Evolutionary conservation across 1,140 invertebrate genomes (phyloP).

Genomic region (Ostrea denselamellosa): DNA sequence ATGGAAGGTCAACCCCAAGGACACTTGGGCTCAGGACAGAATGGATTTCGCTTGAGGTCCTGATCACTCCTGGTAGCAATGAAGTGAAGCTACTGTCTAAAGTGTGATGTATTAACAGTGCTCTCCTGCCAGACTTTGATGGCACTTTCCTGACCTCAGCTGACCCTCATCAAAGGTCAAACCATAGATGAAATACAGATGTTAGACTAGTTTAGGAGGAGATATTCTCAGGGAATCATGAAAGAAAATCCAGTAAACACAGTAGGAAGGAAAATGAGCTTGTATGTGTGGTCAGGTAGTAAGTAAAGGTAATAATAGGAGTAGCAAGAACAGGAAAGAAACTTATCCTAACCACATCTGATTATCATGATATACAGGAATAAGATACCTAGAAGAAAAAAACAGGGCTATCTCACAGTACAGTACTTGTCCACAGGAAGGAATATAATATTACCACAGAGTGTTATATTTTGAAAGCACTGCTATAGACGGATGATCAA

Average conservation of each 20-base stretch:
- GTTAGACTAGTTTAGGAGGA: neutral
- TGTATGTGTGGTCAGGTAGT: slow-evolving; percentile 18
- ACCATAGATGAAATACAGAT: neutral
- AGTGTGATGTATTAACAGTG: slow-evolving; percentile 33
- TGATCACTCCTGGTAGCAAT: neutral
- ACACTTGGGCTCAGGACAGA: neutral
- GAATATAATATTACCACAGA: neutral
- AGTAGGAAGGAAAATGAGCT: slow-evolving; percentile 4
- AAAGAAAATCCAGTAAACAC: slow-evolving; percentile 20
- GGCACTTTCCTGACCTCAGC: slow-evolving; percentile 16
- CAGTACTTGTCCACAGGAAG: neutral
- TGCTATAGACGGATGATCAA: slow-evolving; percentile 27
- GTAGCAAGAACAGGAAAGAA: neutral
- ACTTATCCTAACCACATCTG: neutral
- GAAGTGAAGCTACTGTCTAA: neutral
- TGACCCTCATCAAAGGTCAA: slow-evolving; percentile 15
- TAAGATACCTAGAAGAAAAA: no score
- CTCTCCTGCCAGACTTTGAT: neutral
- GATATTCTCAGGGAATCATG: neutral
- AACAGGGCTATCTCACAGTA: neutral
- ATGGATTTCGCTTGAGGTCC: neutral
- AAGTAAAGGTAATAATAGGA: neutral
- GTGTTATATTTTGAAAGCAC: slow-evolving; percentile 3
- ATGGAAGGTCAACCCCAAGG: slow-evolving; percentile 12
- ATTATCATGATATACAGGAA: neutral